Base-by-base conservation (phyloP, 1,140 invertebrate genomes). In the Metaphire vulgaris region DNA sequence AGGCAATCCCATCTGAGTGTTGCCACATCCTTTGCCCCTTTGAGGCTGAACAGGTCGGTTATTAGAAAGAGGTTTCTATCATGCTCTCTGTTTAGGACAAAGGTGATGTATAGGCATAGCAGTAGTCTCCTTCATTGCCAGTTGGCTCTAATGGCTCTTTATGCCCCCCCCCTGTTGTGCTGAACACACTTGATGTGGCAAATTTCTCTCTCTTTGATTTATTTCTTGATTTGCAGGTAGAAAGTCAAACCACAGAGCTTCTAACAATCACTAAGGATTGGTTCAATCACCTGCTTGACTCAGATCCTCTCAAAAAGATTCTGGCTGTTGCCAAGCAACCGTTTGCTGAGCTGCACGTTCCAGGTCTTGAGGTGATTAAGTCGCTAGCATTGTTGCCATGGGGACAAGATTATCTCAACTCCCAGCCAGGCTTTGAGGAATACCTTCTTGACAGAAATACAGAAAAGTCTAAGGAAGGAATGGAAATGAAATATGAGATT, bases 401-500 rank as follows among this genome's bases (percentile, higher is more conserved):
- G 90, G 89, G 89, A 1, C 89, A 90, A 81, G 85, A 89, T 76
- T 86, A 86, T 68, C 88, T 90, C 32, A 86, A 85, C 69, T 82
- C 82, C 77, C 80, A 82, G 74, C 83, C 89, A 89, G 90, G 91
- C 56, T 87, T 92, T 34, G 78, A 91, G 2, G 91, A 92, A 82
- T 92, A 90, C 82, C 82, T 93, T 1, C 80, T 93, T 1, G 90
- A 92, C 79, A 85, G 91, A 31, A 87, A 87, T 71, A 82, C 87
- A 0, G 90, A 92, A 81, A 85, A 88, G 0, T 88, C 88, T 75
- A 92, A 91, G 80, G 88, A 90, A 70, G 89, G 89, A 28, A 77
- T 75, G 73, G 90, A 91, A 81, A 81, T 86, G 0, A 93, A 92
- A 81, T 92, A 89, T 84, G 88, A 89, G 76, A 87, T 93, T 26